A percentile compares a stretch with the other conserved stretches of the same genome.
phyloP scores from a whole-genome alignment of 23 tunicate species.

The Halocynthia aurantium region DNA sequence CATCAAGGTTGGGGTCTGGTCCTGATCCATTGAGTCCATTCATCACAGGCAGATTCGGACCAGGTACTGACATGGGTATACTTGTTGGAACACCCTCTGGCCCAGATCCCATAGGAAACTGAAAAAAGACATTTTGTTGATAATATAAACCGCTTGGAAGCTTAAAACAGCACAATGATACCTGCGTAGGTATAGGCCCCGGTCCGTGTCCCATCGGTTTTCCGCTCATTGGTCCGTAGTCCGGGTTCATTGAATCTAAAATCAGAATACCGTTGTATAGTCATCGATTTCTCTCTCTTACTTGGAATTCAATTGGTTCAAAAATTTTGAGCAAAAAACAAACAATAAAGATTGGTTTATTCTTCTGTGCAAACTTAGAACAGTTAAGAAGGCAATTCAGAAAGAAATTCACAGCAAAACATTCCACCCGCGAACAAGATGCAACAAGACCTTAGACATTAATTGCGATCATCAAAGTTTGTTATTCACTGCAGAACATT shows the following conservation, averaged over 20 bases:
- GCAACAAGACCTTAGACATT: too few species aligned
- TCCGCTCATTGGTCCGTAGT: conserved; percentile 29
- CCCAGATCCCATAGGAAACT: conserved; percentile 67
- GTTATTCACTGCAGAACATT: too few species aligned
- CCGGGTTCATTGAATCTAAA: conserved; percentile 29
- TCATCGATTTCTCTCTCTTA: too few species aligned
- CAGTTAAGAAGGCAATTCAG: too few species aligned
- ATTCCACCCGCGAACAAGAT: too few species aligned
- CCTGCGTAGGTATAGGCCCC: conserved; percentile 22
- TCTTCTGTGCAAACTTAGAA: too few species aligned
- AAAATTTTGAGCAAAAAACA: not conserved
- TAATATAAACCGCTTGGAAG: not conserved
- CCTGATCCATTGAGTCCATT: conserved; percentile 80
- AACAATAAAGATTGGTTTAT: not conserved
- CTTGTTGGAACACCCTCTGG: conserved; percentile 36
- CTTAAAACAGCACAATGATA: not conserved
- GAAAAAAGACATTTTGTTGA: not conserved
- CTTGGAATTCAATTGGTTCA: not conserved
- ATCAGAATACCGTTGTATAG: not conserved
- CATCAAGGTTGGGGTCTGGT: conserved; percentile 53
- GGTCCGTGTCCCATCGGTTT: not conserved
- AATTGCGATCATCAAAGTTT: too few species aligned
- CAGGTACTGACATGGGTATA: conserved; percentile 55
- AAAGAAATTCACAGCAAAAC: too few species aligned
- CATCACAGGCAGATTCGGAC: conserved; percentile 42